Evolutionary conservation across 1,140 invertebrate species (phyloP), one percentile per base, ranked within the genome.

Genomic region (Zaprionus ornatus): DNA sequence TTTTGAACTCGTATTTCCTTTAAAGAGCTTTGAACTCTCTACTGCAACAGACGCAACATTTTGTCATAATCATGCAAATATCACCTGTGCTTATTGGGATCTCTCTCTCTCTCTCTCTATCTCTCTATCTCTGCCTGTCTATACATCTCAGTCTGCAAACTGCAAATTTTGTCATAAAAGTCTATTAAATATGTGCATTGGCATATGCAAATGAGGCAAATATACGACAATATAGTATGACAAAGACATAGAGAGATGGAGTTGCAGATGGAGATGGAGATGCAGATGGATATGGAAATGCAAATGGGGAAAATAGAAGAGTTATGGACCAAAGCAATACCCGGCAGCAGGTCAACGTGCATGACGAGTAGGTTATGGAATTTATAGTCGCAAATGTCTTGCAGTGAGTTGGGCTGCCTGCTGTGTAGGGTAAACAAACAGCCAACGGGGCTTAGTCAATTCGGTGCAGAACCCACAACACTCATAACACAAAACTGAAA

Each of bases 101-200:
- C 17, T 59, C 32, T 32, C 29, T 32, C 29, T 32, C 10, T 60
- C 57, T 17, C 4, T 59, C 13, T n/a, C 19, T 25, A 0, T 40
- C 56, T 12, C 15, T 50, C 13, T n/a, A n/a, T 32, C 4, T 21
- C 13, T 35, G 32, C 1, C 3, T 10, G 29, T 37, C 23, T 12
- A n/a, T n/a, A n/a, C n/a, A n/a, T n/a, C n/a, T n/a, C 3, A 32
- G 29, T 37, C 23, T 12, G 10, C 29, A 32, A 57, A 66, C 74
- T 87, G 84, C 80, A 88, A 84, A 88, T 88, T 84, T 84, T 90
- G 80, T 88, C 68, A 90, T 88, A 88, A 83, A 83, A 78, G 74
- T 54, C 85, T 79, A 88, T 88, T 88, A 88, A 84, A 88, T 90
- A 88, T 88, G 84, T 88, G 84, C 84, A 88, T 88, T 84, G 60